Evolutionary conservation across 2,797 vertebrate genomes (phyloP).

Genomic region (Eulemur coronatus): DNA sequence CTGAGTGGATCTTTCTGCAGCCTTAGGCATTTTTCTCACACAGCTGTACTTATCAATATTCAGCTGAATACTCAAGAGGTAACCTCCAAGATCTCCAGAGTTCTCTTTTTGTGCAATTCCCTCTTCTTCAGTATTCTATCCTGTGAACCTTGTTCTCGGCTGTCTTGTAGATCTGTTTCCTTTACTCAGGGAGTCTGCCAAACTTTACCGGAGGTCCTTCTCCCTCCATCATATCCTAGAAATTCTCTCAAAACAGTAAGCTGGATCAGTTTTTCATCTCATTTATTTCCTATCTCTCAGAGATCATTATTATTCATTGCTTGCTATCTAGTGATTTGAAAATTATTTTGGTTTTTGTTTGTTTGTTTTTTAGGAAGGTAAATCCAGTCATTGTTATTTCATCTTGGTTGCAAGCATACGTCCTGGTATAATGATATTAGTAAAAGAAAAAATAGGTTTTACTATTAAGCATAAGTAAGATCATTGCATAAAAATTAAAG

Average conservation of each 20-base stretch:
- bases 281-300: neutral
- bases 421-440: neutral
- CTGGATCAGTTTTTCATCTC: neutral
- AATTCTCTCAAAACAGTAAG: neutral
- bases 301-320: neutral
- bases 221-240: fast-evolving
- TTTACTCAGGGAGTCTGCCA: neutral
- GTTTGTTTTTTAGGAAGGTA: neutral
- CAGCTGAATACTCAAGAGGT: neutral
- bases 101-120: neutral
- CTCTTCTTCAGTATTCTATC: neutral
- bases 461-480: neutral
- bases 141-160: neutral
- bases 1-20: neutral
- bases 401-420: neutral
- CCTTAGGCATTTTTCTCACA: neutral
- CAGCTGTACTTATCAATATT: neutral
- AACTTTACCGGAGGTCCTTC: neutral
- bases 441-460: neutral
- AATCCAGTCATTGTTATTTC: neutral
- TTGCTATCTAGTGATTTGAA: neutral
- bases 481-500: slow-evolving; percentile 17
- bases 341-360: neutral
- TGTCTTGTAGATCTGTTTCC: neutral
- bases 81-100: neutral